phyloP scores from a whole-genome alignment of 1,140 invertebrate species.

The Lordiphosa collinella region DNA sequence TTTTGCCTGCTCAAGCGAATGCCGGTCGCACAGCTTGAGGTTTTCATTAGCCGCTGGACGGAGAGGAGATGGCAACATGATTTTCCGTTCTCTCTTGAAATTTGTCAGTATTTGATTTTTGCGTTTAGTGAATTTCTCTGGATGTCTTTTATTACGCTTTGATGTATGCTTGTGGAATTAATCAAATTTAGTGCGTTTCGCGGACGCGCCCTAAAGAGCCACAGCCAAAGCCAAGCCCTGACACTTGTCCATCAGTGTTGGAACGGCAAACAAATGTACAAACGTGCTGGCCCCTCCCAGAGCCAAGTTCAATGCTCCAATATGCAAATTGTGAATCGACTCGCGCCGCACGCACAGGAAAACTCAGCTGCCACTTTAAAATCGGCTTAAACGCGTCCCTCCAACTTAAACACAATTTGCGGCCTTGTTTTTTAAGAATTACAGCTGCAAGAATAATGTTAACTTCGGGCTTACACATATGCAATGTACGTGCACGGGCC shows the following conservation, averaged over 20 bases:
- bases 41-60: conserved; percentile 58
- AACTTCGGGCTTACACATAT: conserved; percentile 48
- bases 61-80: background rate
- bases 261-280: conserved; percentile 55
- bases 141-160: conserved; percentile 32
- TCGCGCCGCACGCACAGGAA: conserved; percentile 50
- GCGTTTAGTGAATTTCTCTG: background rate
- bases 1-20: conserved; percentile 33
- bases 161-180: conserved; percentile 46
- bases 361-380: conserved; percentile 18
- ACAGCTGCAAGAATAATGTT: conserved; percentile 55
- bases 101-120: conserved; percentile 1
- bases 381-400: conserved; percentile 49
- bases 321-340: conserved; percentile 58
- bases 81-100: background rate
- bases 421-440: conserved; percentile 69
- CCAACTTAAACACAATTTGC: conserved; percentile 42
- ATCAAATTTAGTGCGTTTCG: conserved; percentile 57
- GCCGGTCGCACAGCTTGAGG: conserved; percentile 51
- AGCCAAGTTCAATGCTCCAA: conserved; percentile 67
- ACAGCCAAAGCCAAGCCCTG: conserved; percentile 51
- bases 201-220: conserved; percentile 45
- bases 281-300: conserved; percentile 57
- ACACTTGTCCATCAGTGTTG: conserved; percentile 77
- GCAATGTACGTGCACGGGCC: conserved; percentile 1